Conservation (phyloP, 2,888 invertebrate species). For the Brenthis hecate region DNA sequence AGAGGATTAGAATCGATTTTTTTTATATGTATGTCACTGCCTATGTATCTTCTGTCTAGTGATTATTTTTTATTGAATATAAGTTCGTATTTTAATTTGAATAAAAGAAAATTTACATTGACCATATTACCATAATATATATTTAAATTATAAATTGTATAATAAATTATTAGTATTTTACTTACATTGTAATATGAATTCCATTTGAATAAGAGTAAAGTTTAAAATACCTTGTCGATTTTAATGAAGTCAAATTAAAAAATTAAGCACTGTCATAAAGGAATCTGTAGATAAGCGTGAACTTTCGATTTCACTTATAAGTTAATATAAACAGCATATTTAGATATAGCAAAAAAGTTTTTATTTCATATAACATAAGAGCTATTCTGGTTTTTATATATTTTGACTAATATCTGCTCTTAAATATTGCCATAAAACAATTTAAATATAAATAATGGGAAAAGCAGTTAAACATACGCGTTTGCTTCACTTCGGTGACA, state of each 20-base stretch:
- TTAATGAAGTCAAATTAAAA: constrained; percentile 31
- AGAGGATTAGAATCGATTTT: too few relatives aligned
- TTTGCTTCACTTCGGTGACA: constrained; percentile 20
- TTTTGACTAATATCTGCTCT: too few relatives aligned
- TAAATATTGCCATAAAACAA: too few relatives aligned
- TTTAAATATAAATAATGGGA: constrained; percentile 24
- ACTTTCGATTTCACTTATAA: constrained; percentile 36
- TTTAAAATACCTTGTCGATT: constrained; percentile 12
- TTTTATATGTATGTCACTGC: too few relatives aligned
- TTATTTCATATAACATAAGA: neutral
- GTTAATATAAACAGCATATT: neutral
- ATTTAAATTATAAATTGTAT: neutral
- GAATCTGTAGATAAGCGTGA: constrained; percentile 37
- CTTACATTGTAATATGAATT: neutral
- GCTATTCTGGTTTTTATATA: neutral
- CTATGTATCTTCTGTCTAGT: too few relatives aligned
- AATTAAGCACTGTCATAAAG: constrained; percentile 37
- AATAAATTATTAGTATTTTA: neutral
- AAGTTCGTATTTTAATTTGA: too few relatives aligned
- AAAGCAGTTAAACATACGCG: constrained; percentile 17
- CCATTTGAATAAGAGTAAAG: neutral
- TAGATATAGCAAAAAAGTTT: neutral
- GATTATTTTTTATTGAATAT: too few relatives aligned
- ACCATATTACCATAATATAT: neutral
- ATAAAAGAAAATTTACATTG: too few relatives aligned